Base-by-base conservation (phyloP, 2,113 vertebrate genomes). In the Anhinga rufa region DNA sequence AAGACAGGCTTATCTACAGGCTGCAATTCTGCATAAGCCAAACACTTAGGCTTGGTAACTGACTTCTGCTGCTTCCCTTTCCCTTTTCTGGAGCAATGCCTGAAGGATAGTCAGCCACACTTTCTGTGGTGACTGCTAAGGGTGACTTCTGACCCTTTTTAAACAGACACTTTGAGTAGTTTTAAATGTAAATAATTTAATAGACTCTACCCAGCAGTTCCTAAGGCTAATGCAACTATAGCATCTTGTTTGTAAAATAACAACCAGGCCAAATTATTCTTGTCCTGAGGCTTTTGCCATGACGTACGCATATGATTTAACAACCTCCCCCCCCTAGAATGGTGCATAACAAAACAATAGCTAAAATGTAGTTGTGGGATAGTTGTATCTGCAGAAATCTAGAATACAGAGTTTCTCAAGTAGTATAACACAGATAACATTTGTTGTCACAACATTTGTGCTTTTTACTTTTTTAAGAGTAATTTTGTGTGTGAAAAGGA, bases 1-100 rank as follows among this genome's bases (percentile, higher is more conserved):
- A 94, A 95, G 87, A 66, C 77, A 82, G 72, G 22, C 54, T 81
- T 92, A 92, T 96, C 90, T 97, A 82, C 78, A 93, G 82, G 62
- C 81, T 97, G 94, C 90, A 92, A 77, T 97, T 95, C 74, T 55
- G 24, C 48, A 36, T 91, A 71, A 90, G 58, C 89, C 11, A 16
- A 96, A 78, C 76, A 87, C 88, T 94, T 88, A 90, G 90, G 81
- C 58, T 91, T 86, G 61, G 90, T 95, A 93, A 89, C 87, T 88
- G 61, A 92, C 52, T 95, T 93, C 82, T 88, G 64, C 88, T 14
- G 28, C 88, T 97, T 97, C 77, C 87, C 85, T 55, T 94, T 96
- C 76, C 54, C 42, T 82, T 71, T 94, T 82, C 90, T 95, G 86
- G 90, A 82, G 55, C 82, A 88, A 68, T 91, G 88, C 90, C 87